Evolutionary conservation across 1,140 invertebrate species (phyloP).

Genomic region (Trachymyrmex septentrionalis): DNA sequence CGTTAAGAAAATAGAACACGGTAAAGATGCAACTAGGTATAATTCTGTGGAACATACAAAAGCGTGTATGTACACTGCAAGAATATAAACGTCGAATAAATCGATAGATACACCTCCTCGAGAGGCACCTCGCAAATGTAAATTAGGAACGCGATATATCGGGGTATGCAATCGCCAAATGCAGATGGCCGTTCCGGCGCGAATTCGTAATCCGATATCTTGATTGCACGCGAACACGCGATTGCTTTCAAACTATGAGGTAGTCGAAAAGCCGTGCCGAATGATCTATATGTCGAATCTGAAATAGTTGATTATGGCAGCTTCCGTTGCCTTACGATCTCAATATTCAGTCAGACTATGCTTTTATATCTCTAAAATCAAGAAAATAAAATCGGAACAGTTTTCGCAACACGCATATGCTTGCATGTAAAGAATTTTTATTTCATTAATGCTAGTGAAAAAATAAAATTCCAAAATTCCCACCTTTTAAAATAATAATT

Average conservation of each 20-base stretch:
- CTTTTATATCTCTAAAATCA: background rate
- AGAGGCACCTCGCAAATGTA: conserved; percentile 39
- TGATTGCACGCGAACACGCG: conserved; percentile 78
- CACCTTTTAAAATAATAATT: background rate
- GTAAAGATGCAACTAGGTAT: conserved; percentile 32
- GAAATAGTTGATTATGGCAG: conserved; percentile 14
- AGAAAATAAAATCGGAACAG: background rate
- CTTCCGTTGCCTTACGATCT: background rate
- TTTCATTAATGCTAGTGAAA: background rate
- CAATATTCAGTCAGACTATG: background rate
- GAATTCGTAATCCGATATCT: conserved; percentile 79
- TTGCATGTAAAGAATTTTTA: background rate
- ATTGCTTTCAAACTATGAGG: conserved; percentile 57
- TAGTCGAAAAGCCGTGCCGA: conserved; percentile 38
- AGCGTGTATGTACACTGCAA: conserved; percentile 15
- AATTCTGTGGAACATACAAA: background rate
- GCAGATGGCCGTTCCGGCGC: conserved; percentile 80
- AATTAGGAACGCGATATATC: conserved; percentile 69
- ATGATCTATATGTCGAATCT: conserved; percentile 1
- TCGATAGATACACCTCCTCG: conserved; percentile 59
- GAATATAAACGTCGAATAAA: conserved; percentile 45
- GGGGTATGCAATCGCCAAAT: conserved; percentile 75
- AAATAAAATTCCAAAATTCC: background rate
- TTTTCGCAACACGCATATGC: background rate
- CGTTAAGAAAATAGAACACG: conserved; percentile 18